Base-by-base conservation (phyloP, 2,797 vertebrate species). In the Scleropages formosus region DNA sequence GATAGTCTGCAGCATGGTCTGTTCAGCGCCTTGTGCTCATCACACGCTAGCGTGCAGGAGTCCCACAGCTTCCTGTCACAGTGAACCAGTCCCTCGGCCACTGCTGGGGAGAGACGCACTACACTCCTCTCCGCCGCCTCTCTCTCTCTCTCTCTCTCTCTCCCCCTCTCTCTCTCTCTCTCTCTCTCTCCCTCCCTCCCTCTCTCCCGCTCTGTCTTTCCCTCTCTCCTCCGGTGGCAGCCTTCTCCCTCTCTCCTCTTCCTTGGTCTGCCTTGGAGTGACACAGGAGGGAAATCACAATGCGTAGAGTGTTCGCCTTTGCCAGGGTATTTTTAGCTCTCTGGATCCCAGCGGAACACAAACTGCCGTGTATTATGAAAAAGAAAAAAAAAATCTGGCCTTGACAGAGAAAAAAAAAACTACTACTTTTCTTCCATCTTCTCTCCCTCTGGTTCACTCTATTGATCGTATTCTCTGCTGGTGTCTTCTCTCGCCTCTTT, bases 1-100 rank as follows among this genome's bases (percentile, higher is more conserved):
- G 97, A 99, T 98, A 89, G 96, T 99, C 95, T 98, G 96, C 94
- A 98, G 96, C 96, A 98, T 99, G 94, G 93, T 96, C 95, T 94
- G 92, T 88, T 94, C 92, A 93, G 91, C 90, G 90, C 91, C 89
- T 90, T 91, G 92, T 95, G 89, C 95, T 93, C 93, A 92, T 92
- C 89, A 92, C 84, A 15, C 82, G 90, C 87, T 91, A 87, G 88
- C 83, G 89, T 90, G 93, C 92, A 87, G 82, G 91, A 88, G 86
- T 88, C 80, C 80, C 82, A 87, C 78, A 3, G 86, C 90, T 91
- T 90, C 88, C 90, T 90, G 90, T 91, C 88, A 88, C 88, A 84
- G 83, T 89, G 86, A 88, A 88, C 87, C 87, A 87, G 80, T 87
- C 64, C 85, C 89, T 86, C 80, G 86, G 85, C 84, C 87, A 82